These are phyloP conservation scores for Galbula dea DNA, from an alignment of 2,113 vertebrate species.

Conservation along the genomic window DNA sequence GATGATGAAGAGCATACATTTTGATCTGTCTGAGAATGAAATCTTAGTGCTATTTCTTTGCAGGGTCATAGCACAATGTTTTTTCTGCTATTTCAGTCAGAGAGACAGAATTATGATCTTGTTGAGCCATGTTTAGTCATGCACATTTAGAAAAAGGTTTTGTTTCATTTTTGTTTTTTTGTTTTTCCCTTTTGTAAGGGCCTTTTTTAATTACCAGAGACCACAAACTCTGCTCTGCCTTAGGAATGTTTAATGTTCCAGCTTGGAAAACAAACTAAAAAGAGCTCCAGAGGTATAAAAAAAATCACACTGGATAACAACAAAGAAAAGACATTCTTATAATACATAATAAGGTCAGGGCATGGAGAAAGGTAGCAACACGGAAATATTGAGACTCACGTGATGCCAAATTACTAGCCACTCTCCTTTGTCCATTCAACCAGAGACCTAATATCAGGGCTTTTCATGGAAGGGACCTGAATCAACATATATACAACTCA, in stretches of 20 bases:
- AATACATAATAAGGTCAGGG: not conserved
- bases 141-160: not conserved
- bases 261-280: not conserved
- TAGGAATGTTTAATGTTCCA: not conserved
- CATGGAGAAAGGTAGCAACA: not conserved
- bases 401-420: constrained; percentile 17
- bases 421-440: not conserved
- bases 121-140: not conserved
- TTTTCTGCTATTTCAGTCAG: not conserved
- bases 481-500: not conserved
- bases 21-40: not conserved
- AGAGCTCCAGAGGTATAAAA: not conserved
- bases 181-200: not conserved
- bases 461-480: not conserved
- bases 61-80: not conserved
- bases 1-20: not conserved
- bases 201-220: not conserved
- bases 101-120: not conserved
- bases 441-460: not conserved
- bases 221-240: not conserved
- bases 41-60: not conserved
- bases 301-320: not conserved
- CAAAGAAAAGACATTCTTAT: not conserved
- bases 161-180: too few relatives aligned
- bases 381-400: constrained; percentile 30